phyloP scores from a whole-genome alignment of 2,797 vertebrate species.

The Hipposideros larvatus region DNA sequence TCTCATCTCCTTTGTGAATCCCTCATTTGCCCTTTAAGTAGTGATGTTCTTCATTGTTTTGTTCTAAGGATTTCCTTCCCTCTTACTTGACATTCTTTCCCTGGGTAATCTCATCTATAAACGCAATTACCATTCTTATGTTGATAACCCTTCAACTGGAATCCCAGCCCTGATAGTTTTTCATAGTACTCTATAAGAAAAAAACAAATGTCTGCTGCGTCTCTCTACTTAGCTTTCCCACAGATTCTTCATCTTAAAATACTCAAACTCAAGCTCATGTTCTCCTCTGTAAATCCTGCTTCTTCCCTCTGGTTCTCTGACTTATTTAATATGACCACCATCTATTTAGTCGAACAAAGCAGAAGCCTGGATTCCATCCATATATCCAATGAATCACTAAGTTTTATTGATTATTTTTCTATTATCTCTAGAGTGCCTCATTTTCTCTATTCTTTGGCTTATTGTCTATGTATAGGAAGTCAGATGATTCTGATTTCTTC shows the following conservation, averaged over 20 bases:
- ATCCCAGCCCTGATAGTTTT: neutral
- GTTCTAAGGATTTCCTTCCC: neutral
- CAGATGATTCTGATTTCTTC: neutral
- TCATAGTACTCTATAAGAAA: neutral
- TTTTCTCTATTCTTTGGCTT: neutral
- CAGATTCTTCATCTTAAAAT: neutral
- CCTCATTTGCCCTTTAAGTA: neutral
- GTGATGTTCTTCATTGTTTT: neutral
- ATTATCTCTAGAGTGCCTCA: neutral
- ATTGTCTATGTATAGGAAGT: neutral
- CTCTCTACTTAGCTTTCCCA: neutral
- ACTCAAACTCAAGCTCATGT: neutral
- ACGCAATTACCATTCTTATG: neutral
- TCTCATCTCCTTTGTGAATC: neutral
- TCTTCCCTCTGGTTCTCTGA: neutral
- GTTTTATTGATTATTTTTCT: neutral
- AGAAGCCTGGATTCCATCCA: neutral
- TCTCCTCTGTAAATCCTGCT: neutral
- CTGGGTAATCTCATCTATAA: neutral
- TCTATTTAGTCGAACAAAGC: neutral
- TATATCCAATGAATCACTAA: neutral
- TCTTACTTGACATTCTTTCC: neutral
- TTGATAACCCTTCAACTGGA: slow-evolving; percentile 35
- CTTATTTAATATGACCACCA: neutral
- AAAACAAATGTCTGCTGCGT: neutral